A percentile compares a stretch with the other conserved stretches of the same genome.
These are phyloP conservation scores for Halichoerus grypus DNA, from an alignment of 2,113 vertebrate genomes.

Conservation along the genomic window DNA sequence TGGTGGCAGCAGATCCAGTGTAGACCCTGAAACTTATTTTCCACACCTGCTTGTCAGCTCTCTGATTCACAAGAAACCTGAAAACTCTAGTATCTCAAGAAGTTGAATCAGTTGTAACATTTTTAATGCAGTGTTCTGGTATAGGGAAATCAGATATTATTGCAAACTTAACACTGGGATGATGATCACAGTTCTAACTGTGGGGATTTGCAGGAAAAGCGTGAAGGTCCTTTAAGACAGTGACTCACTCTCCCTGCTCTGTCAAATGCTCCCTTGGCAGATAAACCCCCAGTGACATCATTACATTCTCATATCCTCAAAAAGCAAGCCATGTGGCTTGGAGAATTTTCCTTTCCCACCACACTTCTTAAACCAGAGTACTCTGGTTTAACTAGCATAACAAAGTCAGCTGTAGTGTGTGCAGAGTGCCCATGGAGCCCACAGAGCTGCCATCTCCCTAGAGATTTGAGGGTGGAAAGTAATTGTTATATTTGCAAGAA, in stretches of 20 bases:
- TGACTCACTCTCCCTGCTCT: constrained; percentile 64
- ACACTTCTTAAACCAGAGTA: not conserved
- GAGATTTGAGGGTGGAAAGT: not conserved
- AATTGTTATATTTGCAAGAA: not conserved
- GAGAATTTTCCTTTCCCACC: not conserved
- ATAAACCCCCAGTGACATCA: constrained; percentile 68
- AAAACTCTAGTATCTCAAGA: not conserved
- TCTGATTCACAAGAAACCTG: not conserved
- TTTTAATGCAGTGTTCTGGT: not conserved
- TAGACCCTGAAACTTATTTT: not conserved
- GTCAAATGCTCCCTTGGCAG: not conserved
- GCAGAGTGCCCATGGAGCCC: fast-evolving
- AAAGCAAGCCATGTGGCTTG: not conserved
- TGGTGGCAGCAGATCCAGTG: not conserved
- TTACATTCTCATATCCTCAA: constrained; percentile 77
- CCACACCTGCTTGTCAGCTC: not conserved
- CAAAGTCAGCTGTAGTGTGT: not conserved
- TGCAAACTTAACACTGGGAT: not conserved
- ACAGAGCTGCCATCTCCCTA: not conserved
- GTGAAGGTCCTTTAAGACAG: not conserved
- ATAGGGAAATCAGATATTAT: not conserved
- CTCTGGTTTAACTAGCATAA: no score
- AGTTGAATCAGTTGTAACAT: not conserved
- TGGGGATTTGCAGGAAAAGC: not conserved
- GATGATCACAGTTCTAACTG: not conserved